Conservation (phyloP, 2,113 vertebrate genomes). For the Verasper variegatus region DNA sequence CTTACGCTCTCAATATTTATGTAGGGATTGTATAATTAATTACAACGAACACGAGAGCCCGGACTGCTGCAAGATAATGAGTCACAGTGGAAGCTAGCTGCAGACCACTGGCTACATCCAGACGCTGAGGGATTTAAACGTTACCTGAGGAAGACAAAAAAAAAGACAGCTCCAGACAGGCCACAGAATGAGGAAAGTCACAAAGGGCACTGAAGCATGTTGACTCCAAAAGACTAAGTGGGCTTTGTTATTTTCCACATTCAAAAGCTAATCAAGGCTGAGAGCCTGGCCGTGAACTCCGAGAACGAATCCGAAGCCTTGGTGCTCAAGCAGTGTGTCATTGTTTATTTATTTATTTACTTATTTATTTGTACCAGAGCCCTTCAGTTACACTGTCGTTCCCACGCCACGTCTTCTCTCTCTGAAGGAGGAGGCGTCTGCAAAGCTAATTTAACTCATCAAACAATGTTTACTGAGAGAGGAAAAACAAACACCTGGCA, state of each 20-base stretch:
- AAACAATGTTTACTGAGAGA: conserved; percentile 57
- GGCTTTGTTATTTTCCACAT: not conserved
- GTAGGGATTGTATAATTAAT: conserved; percentile 55
- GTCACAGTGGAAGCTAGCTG: conserved; percentile 28
- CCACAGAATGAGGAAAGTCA: conserved; percentile 16
- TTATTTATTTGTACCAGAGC: not conserved
- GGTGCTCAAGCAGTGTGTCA: not conserved
- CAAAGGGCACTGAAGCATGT: not conserved
- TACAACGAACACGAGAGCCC: conserved; percentile 27
- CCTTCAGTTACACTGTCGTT: conserved; percentile 13
- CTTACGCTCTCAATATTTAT: conserved; percentile 40
- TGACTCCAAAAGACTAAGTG: not conserved
- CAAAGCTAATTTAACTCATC: conserved; percentile 56
- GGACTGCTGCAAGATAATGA: conserved; percentile 35
- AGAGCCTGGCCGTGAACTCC: conserved; percentile 12
- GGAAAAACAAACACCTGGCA: conserved; percentile 56
- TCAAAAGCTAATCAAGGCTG: conserved; percentile 45
- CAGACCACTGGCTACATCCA: conserved; percentile 15
- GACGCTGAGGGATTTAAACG: conserved; percentile 18
- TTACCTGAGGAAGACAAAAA: conserved; percentile 33
- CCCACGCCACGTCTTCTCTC: not conserved
- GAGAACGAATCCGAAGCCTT: conserved; percentile 1
- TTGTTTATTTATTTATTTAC: not conserved
- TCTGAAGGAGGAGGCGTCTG: conserved; percentile 15
- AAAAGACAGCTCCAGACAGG: conserved; percentile 2